Conservation (phyloP, 2,113 vertebrate species). For the Thymallus thymallus region DNA sequence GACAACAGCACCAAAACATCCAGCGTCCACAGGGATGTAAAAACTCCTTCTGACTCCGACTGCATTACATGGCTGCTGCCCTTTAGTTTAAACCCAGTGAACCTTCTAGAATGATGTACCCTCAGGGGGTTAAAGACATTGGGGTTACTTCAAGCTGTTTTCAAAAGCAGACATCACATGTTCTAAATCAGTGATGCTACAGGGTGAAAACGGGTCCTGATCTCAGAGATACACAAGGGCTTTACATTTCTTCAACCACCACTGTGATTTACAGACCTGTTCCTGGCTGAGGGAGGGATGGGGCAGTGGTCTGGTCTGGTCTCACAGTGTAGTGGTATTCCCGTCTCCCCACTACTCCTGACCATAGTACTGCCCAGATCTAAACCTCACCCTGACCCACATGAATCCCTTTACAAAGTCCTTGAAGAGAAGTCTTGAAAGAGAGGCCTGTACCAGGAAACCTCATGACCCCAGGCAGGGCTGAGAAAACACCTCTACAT, state of each 20-base stretch:
- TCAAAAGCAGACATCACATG: constrained; percentile 21
- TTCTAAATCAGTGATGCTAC: not conserved
- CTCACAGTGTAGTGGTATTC: constrained; percentile 8
- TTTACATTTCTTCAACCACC: constrained; percentile 9
- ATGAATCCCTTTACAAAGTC: constrained; percentile 38
- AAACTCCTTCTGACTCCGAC: too few species aligned
- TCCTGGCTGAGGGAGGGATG: not conserved
- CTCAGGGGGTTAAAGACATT: constrained; percentile 41
- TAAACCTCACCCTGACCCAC: not conserved
- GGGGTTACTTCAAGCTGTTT: constrained; percentile 27
- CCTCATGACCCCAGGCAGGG: constrained; percentile 1
- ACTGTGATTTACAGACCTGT: not conserved
- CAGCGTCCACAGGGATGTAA: too few species aligned
- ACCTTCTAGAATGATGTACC: constrained; percentile 10
- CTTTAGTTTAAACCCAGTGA: too few species aligned
- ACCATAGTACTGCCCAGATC: not conserved
- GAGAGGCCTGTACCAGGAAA: constrained; percentile 24
- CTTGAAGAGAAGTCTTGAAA: constrained; percentile 28
- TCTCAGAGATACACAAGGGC: too few species aligned
- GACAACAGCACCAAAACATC: too few species aligned
- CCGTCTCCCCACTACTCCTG: constrained; percentile 8
- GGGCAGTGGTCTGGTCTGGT: too few species aligned
- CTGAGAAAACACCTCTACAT: constrained; percentile 23
- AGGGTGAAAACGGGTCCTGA: too few species aligned
- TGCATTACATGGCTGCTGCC: too few species aligned